These are phyloP conservation scores for Rallus crepitans DNA, from an alignment of 2,797 vertebrate species.

Conservation along the genomic window DNA sequence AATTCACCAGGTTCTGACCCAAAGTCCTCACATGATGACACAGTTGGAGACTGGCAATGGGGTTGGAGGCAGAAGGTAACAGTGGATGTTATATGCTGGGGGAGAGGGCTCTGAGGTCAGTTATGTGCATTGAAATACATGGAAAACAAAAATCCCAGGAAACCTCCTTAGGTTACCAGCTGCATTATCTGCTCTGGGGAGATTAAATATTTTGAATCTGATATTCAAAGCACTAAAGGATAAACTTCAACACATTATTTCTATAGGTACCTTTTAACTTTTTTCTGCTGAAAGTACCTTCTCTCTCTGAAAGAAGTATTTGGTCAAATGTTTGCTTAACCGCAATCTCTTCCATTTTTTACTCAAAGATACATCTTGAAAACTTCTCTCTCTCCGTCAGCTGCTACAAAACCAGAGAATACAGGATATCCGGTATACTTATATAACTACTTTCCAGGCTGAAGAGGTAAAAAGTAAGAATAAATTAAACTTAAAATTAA, in stretches of 20 bases:
- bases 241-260: not conserved
- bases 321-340: not conserved
- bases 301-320: not conserved
- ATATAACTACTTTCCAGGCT: not conserved
- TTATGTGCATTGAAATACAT: not conserved
- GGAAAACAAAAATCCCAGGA: not conserved
- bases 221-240: not conserved
- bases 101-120: not conserved
- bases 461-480: not conserved
- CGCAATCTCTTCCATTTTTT: not conserved
- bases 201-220: not conserved
- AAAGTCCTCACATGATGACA: not conserved
- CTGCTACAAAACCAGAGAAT: not conserved
- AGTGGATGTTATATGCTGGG: not conserved
- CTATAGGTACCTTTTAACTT: not conserved
- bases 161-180: not conserved
- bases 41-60: not conserved
- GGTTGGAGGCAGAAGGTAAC: not conserved
- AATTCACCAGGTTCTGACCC: not conserved
- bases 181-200: not conserved
- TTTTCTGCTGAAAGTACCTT: not conserved
- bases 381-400: not conserved
- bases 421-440: not conserved
- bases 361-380: not conserved
- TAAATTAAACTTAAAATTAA: constrained; percentile 1